phyloP scores from a whole-genome alignment of 2,888 invertebrate genomes.

The Patella caerulea region DNA sequence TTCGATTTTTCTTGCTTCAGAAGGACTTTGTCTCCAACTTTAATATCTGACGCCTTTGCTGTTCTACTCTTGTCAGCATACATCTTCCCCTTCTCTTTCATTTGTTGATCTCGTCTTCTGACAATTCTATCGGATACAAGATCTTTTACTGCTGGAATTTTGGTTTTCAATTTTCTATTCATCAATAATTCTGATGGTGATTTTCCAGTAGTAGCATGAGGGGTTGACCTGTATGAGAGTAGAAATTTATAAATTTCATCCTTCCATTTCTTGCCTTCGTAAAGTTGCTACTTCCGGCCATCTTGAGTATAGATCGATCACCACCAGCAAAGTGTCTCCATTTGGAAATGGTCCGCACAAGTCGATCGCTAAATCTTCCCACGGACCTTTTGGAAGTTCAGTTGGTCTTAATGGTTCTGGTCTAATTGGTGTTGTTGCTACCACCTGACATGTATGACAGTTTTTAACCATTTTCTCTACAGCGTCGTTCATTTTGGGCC shows the following conservation, averaged over 20 bases:
- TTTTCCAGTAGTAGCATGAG: constrained; percentile 14
- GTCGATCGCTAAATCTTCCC: constrained; percentile 22
- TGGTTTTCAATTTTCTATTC: constrained; percentile 15
- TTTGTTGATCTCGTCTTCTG: no score
- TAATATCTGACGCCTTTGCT: no score
- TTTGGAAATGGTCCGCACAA: constrained; percentile 23
- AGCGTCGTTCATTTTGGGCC: constrained; percentile 26
- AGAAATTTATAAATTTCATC: constrained; percentile 16
- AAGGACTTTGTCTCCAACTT: no score
- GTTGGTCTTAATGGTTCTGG: neutral
- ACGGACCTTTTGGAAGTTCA: constrained; percentile 19
- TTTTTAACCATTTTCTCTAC: constrained; percentile 20
- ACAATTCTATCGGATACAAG: no score
- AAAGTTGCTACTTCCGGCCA: constrained; percentile 26
- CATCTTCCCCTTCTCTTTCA: no score
- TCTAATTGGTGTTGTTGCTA: constrained; percentile 3
- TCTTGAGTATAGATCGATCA: constrained; percentile 26
- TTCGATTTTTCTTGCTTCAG: no score
- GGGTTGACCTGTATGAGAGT: constrained; percentile 15
- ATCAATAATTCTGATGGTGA: constrained; percentile 14
- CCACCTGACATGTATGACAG: constrained; percentile 23
- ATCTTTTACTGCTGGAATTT: neutral
- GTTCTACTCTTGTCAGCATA: no score
- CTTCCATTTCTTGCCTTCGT: constrained; percentile 27
- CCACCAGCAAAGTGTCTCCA: constrained; percentile 24